Percentiles rank a stretch among this genome's conserved stretches.
Evolutionary conservation across 2,888 invertebrate species (phyloP).

Genomic region (Aleiodes leptofemur): DNA sequence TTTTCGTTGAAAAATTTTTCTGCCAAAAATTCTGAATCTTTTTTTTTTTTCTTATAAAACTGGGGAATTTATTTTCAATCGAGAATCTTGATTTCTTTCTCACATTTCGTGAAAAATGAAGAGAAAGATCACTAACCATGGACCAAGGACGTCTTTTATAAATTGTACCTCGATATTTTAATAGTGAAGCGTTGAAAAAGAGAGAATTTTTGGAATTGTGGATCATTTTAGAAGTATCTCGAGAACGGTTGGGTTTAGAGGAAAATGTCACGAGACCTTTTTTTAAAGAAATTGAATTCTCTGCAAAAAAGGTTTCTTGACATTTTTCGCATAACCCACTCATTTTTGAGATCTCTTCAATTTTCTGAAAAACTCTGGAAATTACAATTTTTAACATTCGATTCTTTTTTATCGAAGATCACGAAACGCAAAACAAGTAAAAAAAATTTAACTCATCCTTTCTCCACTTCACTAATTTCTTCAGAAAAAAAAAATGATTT

Average conservation of each 20-base stretch:
- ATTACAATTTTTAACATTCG: neutral
- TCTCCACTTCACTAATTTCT: neutral
- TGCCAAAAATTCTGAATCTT: neutral
- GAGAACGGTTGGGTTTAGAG: neutral
- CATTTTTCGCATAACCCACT: too few species aligned
- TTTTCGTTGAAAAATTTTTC: slow-evolving; percentile 4
- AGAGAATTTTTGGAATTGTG: neutral
- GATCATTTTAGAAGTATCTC: neutral
- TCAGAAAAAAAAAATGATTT: slow-evolving; percentile 3
- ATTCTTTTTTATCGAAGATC: too few species aligned
- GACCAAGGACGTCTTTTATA: too few species aligned
- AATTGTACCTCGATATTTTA: too few species aligned
- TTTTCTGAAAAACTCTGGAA: neutral
- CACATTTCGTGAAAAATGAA: too few species aligned
- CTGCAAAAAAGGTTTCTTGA: neutral
- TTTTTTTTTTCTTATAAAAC: slow-evolving; percentile 1
- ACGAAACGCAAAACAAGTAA: too few species aligned
- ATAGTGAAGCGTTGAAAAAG: neutral
- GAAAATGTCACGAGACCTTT: too few species aligned
- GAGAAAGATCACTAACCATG: too few species aligned
- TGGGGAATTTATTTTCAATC: neutral
- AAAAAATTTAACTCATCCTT: neutral
- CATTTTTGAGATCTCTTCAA: neutral
- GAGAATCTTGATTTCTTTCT: neutral
- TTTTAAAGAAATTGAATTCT: neutral